Base-by-base conservation (phyloP, 2,888 invertebrate genomes). In the Melinaea menophilus region DNA sequence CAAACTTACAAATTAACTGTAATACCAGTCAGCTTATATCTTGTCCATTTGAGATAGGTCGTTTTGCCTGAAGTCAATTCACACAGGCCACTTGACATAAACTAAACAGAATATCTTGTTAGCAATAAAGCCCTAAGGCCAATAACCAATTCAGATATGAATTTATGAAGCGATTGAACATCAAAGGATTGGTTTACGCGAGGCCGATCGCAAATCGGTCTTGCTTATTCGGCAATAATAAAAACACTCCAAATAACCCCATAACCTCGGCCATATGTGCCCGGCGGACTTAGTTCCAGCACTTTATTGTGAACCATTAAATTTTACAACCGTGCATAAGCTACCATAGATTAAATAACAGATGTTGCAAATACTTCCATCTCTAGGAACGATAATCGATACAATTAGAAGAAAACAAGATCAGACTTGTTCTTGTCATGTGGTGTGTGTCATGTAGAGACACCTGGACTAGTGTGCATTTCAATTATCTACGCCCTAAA, bases 231-330 rank as follows among this genome's bases (percentile, higher is more conserved):
- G 72, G 69, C 70, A 69, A 72, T 71, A 72, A 71, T 71, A 72
- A 71, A 72, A 74, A 69, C 66, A 59, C 64, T 62, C 69, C 69
- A 71, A 73, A 71, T 70, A 69, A 62, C 64, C 65, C 62, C 65
- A 68, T 73, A 71, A 69, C 67, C 72, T 70, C 62, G 62, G 59
- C 62, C 68, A 72, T 72, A 75, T 73, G 72, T 71, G 74, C 68
- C 70, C 69, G 66, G 63, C 68, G 78, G 85, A 83, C 87, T 88
- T 84, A 86, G 84, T 79, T 82, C 70, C 79, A 76, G 74, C 81
- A 84, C 81, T 90, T 88, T 89, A 88, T 84, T 85, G 88, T 82
- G 77, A 79, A 79, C 82, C 86, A 84, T 88, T 86, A 88, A 87
- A 90, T 88, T 88, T 88, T 86, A 88, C 85, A 80, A 78, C 72